These are phyloP conservation scores for Cacoxenus indagator DNA, from an alignment of 2,888 invertebrate species.

Conservation along the genomic window DNA sequence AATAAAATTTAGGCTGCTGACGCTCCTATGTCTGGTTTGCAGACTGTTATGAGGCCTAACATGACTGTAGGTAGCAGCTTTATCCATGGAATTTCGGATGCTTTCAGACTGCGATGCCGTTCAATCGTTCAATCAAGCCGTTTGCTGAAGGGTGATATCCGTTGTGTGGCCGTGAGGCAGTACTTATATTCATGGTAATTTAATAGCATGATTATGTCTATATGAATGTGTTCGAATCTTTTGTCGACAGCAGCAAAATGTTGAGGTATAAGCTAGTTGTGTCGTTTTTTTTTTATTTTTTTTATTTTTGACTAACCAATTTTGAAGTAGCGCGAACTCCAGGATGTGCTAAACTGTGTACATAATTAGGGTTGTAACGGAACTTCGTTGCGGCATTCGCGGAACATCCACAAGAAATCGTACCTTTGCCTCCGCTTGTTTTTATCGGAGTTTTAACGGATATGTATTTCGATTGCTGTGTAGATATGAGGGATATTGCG, in stretches of 20 bases:
- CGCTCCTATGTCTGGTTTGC: background rate
- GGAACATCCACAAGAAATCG: no score
- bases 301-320: background rate
- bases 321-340: background rate
- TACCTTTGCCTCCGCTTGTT: no score
- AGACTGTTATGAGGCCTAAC: background rate
- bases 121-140: no score
- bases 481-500: no score
- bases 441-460: no score
- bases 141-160: background rate
- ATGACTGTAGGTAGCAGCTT: background rate
- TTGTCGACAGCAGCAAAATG: background rate
- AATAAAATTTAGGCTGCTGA: background rate
- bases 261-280: background rate
- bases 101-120: background rate
- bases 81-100: background rate
- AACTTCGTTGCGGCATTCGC: no score
- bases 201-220: background rate
- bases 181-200: background rate
- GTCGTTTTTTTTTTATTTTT: background rate
- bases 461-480: no score
- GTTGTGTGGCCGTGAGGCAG: background rate
- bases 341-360: background rate
- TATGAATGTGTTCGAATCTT: background rate
- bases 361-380: no score